Base-by-base conservation (phyloP, 2,797 vertebrate genomes). In the Pachyuromys duprasi region DNA sequence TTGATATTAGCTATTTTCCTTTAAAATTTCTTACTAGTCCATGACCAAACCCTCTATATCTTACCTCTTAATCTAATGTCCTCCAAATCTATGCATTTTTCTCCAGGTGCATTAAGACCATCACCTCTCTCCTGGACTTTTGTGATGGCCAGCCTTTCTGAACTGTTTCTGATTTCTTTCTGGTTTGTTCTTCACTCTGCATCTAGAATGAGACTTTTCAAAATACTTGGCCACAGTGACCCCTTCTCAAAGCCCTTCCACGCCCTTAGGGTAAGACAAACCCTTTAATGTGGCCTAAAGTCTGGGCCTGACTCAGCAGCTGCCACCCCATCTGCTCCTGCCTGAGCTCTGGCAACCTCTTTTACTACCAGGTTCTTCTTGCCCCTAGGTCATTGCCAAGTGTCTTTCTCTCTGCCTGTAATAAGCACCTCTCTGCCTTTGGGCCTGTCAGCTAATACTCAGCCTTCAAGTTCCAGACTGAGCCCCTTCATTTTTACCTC, bases 111-210 rank as follows among this genome's bases (percentile, higher is more conserved):
- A 0, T 63, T n/a, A 45, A 42, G 18, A 9, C 12, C 39, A 5
- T 36, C 18, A 12, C 76, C 70, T 81, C 45, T 57, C n/a, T 5
- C 65, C 53, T 81, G 39, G 45, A 84, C 45, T 62, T 74, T 74
- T 55, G 31, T 4, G 31, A 0, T 67, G 28, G 14, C 33, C 36
- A 39, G 17, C 72, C 75, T 67, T 2, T 89, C 55, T 79, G 36
- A 86, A 80, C 78, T 86, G 45, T 28, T 93, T 75, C 26, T 93
- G 83, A 8, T 13, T 93, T 86, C 84, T 89, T 91, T 72, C 81
- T 89, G 42, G 1, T 79, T 89, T 60, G 5, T 74, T 93, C 12
- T 57, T 72, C 22, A n/a, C 36, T 36, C 26, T 78, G 3, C 7
- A 87, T 31, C 78, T 57, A 65, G 62, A 36, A 24, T 49, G 75